These are phyloP conservation scores for Diabrotica virgifera DNA, from an alignment of 1,140 invertebrate species.

Conservation along the genomic window DNA sequence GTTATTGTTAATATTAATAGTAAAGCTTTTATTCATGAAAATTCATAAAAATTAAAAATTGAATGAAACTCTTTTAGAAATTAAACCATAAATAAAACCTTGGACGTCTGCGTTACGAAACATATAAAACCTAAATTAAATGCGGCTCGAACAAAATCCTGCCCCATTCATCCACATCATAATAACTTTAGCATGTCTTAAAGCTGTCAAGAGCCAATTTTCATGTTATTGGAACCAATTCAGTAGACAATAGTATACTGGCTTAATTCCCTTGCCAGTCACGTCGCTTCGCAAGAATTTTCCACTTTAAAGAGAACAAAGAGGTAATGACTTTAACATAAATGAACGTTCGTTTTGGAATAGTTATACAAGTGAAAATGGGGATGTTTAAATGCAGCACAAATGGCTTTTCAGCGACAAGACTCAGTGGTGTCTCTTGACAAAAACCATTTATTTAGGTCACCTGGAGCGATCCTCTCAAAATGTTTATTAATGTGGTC, in stretches of 20 bases:
- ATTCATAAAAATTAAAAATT: too few species aligned
- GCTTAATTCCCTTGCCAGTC: neutral
- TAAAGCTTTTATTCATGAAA: too few species aligned
- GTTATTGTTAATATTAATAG: too few species aligned
- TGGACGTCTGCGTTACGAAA: too few species aligned
- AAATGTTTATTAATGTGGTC: too few species aligned
- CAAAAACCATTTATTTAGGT: too few species aligned
- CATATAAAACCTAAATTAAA: too few species aligned
- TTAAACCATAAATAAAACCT: too few species aligned
- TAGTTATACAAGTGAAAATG: slow-evolving; percentile 1
- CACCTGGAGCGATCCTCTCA: too few species aligned
- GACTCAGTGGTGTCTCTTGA: neutral
- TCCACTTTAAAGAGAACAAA: slow-evolving; percentile 2
- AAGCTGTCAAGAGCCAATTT: neutral
- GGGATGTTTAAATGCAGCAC: neutral
- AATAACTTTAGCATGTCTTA: slow-evolving; percentile 1
- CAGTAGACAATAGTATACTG: neutral
- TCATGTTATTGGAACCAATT: slow-evolving; percentile 2
- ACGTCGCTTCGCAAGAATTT: neutral
- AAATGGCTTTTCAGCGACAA: neutral
- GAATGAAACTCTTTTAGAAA: too few species aligned
- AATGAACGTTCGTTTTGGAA: slow-evolving; percentile 2
- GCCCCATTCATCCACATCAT: neutral
- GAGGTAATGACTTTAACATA: neutral
- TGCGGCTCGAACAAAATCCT: neutral